Evolutionary conservation across 2,113 vertebrate species (phyloP), one percentile per base, ranked within the genome.

Genomic region (Catharus minimus): DNA sequence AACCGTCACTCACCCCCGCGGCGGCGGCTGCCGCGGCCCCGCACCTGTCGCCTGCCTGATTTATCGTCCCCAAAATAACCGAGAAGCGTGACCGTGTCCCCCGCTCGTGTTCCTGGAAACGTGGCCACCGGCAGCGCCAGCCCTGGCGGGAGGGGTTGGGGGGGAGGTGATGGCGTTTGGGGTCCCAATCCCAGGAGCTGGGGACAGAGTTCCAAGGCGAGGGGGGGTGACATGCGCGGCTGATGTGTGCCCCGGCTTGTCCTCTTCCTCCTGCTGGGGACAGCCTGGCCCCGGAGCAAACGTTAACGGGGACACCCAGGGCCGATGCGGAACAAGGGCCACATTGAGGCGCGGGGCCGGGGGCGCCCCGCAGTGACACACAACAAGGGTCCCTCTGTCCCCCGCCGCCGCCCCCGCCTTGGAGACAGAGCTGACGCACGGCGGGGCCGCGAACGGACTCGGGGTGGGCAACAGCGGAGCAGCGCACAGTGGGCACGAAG

Each of bases 1-100:
- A 95, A 90, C 93, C 36, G 76, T 92, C 96, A 89, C 92, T 89
- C 94, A 91, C 89, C 90, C 84, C 86, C 58, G 30, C 26, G 80
- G 84, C 57, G 36, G 90, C 79, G 92, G 92, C 84, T 65, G 81
- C 88, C 30, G 33, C 41, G n/a, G 62, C 50, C 47, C 61, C 36
- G 75, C 95, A 90, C 96, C 95, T 97, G 96, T 96, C 55, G 72
- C 82, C 52, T 10, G 90, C 90, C 79, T 94, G 96, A 97, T 96
- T 95, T 93, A 95, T 96, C 80, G 32, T 80, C 95, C 96, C 95
- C 86, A 95, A 96, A 97, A 97, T 97, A 96, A 93, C 91, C 38
- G 17, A 50, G 78, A 87, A 93, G 95, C 89, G 72, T 94, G 89
- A 91, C 93, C 52, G 81, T 58, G 92, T 87, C 36, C 78, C 56